A percentile compares a stretch with the other conserved stretches of the same genome.
Conservation (phyloP, 1,140 invertebrate species). For the Anastrepha obliqua region DNA sequence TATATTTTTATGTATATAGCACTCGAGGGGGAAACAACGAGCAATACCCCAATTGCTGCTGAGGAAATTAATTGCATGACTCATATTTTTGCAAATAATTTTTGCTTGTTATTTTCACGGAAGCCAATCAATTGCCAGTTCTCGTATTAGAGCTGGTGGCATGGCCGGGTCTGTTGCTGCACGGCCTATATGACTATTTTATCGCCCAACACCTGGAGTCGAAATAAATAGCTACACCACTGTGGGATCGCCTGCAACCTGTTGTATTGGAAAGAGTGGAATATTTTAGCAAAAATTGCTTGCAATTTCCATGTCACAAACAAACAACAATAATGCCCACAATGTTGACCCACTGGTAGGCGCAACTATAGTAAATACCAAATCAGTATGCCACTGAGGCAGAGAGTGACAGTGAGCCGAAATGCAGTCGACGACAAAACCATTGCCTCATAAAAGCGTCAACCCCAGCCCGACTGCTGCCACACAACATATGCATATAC, state of each 20-base stretch:
- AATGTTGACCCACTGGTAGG: not conserved
- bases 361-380: slow-evolving; percentile 3
- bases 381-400: slow-evolving; percentile 15
- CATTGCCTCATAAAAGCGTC: slow-evolving; percentile 6
- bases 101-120: not conserved
- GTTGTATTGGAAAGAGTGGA: slow-evolving; percentile 8
- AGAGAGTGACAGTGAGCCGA: slow-evolving; percentile 33
- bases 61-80: not conserved
- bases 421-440: slow-evolving; percentile 1
- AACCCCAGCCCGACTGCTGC: not conserved
- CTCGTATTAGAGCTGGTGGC: not conserved
- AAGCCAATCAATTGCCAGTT: not conserved
- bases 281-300: slow-evolving; percentile 24
- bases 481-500: not conserved
- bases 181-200: not conserved
- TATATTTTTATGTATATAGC: not conserved
- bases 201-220: not conserved
- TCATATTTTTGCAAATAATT: slow-evolving; percentile 14
- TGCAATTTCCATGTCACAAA: slow-evolving; percentile 39
- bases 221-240: not conserved
- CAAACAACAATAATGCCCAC: not conserved
- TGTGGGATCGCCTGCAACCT: not conserved
- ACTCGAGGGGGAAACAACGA: not conserved
- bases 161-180: not conserved
- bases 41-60: not conserved